Conservation (phyloP, 2,888 invertebrate genomes). For the Lepidocyrtinus sp. region DNA sequence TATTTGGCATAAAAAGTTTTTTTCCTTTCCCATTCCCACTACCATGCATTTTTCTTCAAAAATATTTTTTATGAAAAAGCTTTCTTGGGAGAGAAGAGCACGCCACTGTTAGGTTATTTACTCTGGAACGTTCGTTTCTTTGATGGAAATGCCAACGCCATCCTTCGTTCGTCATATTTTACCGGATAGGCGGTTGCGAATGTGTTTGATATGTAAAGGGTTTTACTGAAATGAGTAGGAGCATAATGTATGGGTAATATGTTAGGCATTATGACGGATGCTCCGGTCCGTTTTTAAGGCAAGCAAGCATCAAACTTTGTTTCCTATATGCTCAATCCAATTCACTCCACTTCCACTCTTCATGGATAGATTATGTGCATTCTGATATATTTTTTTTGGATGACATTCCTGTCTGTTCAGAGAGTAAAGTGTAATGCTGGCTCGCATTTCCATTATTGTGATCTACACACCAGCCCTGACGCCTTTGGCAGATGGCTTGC, state of each 20-base stretch:
- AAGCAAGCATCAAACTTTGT: background rate
- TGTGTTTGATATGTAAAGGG: too few relatives aligned
- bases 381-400: slow-evolving; percentile 4
- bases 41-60: background rate
- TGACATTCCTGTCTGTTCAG: slow-evolving; percentile 7
- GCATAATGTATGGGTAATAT: too few relatives aligned
- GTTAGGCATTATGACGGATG: too few relatives aligned
- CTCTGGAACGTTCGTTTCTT: slow-evolving; percentile 2
- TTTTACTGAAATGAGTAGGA: too few relatives aligned
- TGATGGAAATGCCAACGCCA: background rate
- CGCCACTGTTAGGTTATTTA: too few relatives aligned
- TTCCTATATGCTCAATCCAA: background rate
- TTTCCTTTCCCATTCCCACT: background rate
- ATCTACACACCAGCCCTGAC: background rate
- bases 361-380: background rate
- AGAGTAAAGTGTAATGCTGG: background rate
- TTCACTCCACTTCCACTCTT: background rate
- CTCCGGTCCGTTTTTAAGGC: too few relatives aligned
- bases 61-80: background rate
- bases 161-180: background rate
- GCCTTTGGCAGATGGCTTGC: slow-evolving; percentile 11
- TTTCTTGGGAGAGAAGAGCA: background rate
- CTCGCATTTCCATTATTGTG: background rate
- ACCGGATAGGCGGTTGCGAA: background rate
- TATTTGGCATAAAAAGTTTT: background rate